A percentile compares a stretch with the other conserved stretches of the same genome.
These are phyloP conservation scores for Bacillus rossius DNA, from an alignment of 1,140 invertebrate species.

Conservation along the genomic window DNA sequence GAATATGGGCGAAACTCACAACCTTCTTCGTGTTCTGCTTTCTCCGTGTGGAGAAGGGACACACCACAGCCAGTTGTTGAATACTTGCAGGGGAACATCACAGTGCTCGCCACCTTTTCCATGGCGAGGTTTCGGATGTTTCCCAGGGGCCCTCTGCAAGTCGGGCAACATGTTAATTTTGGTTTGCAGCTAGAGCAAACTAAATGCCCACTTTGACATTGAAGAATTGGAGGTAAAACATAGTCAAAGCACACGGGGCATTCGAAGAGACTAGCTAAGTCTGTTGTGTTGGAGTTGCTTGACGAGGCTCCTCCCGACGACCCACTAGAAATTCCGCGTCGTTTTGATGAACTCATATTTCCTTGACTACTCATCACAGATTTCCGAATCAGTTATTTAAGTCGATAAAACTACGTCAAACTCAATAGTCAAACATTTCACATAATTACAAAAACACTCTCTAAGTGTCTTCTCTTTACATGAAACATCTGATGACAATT, in stretches of 20 bases:
- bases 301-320: constrained; percentile 42
- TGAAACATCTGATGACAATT: too few relatives aligned
- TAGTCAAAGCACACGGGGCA: constrained; percentile 99
- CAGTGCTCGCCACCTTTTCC: constrained; percentile 98
- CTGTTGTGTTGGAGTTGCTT: constrained; percentile 51
- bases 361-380: constrained; percentile 7
- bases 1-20: constrained; percentile 97
- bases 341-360: constrained; percentile 5
- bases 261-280: constrained; percentile 94
- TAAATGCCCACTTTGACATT: constrained; percentile 83
- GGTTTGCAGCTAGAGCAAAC: constrained; percentile 94
- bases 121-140: constrained; percentile 98
- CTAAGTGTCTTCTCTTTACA: too few relatives aligned
- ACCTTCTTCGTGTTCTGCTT: constrained; percentile 96
- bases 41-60: constrained; percentile 92
- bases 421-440: too few relatives aligned
- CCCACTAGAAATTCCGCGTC: constrained; percentile 35
- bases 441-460: too few relatives aligned
- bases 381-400: not conserved
- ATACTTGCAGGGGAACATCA: constrained; percentile 99
- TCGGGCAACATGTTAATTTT: constrained; percentile 95
- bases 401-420: too few relatives aligned
- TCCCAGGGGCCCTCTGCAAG: constrained; percentile 91
- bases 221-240: constrained; percentile 92
- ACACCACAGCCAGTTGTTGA: constrained; percentile 91